A percentile compares a stretch with the other conserved stretches of the same genome.
phyloP scores from a whole-genome alignment of 2,888 invertebrate species.

The Hypolimnas misippus region DNA sequence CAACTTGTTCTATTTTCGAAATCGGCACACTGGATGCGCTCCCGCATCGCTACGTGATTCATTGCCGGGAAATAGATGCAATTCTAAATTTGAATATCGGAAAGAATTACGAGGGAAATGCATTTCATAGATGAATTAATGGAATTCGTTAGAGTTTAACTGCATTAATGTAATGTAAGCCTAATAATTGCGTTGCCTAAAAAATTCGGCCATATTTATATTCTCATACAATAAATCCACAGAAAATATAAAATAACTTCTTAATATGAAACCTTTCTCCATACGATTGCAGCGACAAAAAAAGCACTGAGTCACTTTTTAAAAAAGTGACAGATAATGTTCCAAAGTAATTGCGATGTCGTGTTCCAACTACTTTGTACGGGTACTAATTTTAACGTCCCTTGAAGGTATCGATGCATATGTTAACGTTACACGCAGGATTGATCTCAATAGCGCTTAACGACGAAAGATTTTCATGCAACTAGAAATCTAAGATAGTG shows the following conservation, averaged over 20 bases:
- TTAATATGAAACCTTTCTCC: no score
- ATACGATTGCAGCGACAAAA: no score
- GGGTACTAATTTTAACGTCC: conserved; percentile 17
- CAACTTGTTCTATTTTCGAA: conserved; percentile 77
- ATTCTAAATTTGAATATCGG: conserved; percentile 43
- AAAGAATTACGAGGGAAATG: not conserved
- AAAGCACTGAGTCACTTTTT: no score
- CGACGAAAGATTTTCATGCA: not conserved
- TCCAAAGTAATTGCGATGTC: conserved; percentile 17
- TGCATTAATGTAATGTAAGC: not conserved
- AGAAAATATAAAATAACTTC: not conserved
- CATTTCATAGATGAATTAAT: not conserved
- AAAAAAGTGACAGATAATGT: conserved; percentile 6
- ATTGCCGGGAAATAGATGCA: conserved; percentile 67
- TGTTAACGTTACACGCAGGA: not conserved
- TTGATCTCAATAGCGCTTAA: conserved; percentile 4
- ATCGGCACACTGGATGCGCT: conserved; percentile 59
- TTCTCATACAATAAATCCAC: not conserved
- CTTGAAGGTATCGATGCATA: conserved; percentile 5
- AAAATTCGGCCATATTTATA: not conserved
- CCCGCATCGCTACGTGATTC: conserved; percentile 59
- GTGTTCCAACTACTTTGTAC: conserved; percentile 11
- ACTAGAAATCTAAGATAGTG: not conserved
- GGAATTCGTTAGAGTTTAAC: not conserved
- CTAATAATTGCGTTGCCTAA: not conserved